These are phyloP conservation scores for Tuta absoluta DNA, from an alignment of 2,888 invertebrate species.

Conservation along the genomic window DNA sequence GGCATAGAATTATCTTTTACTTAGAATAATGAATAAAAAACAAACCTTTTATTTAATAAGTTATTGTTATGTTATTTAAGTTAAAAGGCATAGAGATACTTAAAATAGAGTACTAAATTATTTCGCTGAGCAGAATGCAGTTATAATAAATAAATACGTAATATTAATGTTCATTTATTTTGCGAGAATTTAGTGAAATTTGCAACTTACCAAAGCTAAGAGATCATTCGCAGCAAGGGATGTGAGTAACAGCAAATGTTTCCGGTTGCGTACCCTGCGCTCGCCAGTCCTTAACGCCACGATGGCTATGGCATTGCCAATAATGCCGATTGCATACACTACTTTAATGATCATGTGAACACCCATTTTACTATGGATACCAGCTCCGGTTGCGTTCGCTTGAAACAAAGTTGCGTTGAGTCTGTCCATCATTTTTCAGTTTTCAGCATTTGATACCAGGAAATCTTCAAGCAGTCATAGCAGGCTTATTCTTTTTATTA, in stretches of 20 bases:
- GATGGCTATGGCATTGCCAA: constrained; percentile 89
- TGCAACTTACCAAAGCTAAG: constrained; percentile 81
- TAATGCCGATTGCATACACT: constrained; percentile 84
- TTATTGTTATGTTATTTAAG: no score
- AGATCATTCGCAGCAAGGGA: constrained; percentile 90
- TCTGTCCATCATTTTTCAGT: no score
- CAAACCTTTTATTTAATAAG: no score
- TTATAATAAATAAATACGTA: no score
- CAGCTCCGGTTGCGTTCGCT: neutral
- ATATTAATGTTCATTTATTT: no score
- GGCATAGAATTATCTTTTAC: no score
- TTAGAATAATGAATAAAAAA: no score
- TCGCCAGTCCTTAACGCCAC: constrained; percentile 86
- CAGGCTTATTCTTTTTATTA: neutral
- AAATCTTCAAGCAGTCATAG: neutral
- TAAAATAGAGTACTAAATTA: no score
- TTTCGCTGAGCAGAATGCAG: no score
- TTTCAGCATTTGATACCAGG: neutral
- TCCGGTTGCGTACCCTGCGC: constrained; percentile 87
- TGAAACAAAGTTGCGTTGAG: neutral
- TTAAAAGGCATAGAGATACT: no score
- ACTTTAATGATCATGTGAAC: constrained; percentile 62
- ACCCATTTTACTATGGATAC: constrained; percentile 25
- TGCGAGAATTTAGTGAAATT: no score
- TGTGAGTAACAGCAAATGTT: constrained; percentile 89